Evolutionary conservation across 2,113 vertebrate genomes (phyloP).

Genomic region (Psephotus haematonotus): DNA sequence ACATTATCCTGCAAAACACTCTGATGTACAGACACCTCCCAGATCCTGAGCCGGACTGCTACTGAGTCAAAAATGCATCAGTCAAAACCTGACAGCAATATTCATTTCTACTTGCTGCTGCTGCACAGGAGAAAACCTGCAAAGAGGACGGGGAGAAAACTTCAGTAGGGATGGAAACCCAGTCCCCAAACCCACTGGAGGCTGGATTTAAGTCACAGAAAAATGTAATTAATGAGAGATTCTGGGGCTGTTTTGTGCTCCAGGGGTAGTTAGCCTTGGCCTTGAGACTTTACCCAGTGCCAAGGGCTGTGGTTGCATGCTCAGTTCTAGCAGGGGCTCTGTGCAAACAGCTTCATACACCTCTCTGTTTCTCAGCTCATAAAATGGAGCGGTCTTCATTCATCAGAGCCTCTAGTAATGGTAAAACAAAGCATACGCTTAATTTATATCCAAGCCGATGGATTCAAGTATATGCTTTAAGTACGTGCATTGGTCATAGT

Average conservation of each 20-base stretch:
- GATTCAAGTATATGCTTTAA: background rate
- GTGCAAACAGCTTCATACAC: accelerated
- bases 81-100: accelerated
- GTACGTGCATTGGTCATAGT: background rate
- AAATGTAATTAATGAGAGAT: background rate
- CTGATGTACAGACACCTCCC: background rate
- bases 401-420: background rate
- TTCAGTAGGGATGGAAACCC: background rate
- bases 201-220: background rate
- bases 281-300: background rate
- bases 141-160: background rate
- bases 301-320: background rate
- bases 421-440: background rate
- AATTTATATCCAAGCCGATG: background rate
- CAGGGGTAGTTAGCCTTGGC: background rate
- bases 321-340: background rate
- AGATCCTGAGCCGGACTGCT: background rate
- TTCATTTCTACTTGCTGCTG: background rate
- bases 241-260: background rate
- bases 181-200: accelerated
- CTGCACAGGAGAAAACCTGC: background rate
- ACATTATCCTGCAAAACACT: background rate
- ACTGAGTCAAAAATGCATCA: accelerated
- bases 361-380: accelerated
- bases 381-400: accelerated